These are phyloP conservation scores for Tadarida brasiliensis DNA, from an alignment of 2,797 vertebrate genomes.

Conservation along the genomic window DNA sequence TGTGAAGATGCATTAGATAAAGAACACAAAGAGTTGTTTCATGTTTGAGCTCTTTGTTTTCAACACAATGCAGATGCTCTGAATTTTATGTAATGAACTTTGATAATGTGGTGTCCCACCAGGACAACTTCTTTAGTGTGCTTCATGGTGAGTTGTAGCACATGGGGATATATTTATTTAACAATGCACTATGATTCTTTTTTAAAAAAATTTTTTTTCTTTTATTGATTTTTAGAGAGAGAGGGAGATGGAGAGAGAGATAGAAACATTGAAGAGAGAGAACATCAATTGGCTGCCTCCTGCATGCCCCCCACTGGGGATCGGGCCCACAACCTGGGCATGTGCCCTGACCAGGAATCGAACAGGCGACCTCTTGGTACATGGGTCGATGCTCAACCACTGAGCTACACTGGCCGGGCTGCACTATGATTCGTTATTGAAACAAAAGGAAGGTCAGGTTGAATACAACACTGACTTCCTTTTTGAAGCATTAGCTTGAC, in stretches of 20 bases:
- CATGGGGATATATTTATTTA: background rate
- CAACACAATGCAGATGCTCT: background rate
- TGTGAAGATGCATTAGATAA: background rate
- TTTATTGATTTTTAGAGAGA: no score
- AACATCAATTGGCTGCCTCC: no score
- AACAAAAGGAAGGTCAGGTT: background rate
- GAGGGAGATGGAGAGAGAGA: no score
- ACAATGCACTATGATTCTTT: background rate
- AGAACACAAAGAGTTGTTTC: background rate
- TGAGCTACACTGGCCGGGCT: no score
- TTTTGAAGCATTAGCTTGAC: slow-evolving; percentile 17
- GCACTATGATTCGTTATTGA: background rate
- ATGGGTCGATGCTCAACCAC: no score
- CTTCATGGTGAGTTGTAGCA: background rate
- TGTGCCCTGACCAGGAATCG: no score
- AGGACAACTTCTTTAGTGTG: background rate
- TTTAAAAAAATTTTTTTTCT: no score
- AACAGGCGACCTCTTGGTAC: no score
- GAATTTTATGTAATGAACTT: background rate
- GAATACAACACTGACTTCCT: background rate
- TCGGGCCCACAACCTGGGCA: no score
- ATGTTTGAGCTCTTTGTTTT: background rate
- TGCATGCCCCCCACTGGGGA: no score
- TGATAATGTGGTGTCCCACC: background rate
- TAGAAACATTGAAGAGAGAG: no score